Conservation (phyloP, 2,113 vertebrate species). For the Barbus barbus region DNA sequence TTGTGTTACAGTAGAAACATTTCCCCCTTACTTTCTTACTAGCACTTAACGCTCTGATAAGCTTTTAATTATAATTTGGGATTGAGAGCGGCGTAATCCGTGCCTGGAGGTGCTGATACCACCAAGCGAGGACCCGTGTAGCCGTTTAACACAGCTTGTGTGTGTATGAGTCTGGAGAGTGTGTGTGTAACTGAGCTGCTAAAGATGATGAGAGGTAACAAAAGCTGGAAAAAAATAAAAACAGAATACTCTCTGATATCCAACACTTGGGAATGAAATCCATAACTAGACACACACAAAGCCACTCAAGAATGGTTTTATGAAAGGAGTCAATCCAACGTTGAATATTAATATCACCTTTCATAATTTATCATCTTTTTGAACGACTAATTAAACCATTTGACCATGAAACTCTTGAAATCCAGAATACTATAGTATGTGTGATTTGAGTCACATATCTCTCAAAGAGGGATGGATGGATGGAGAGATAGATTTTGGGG, state of each 20-base stretch:
- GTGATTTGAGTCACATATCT: neutral
- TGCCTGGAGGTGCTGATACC: slow-evolving; percentile 43
- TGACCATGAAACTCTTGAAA: neutral
- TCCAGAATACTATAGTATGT: neutral
- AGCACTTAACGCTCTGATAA: slow-evolving; percentile 37
- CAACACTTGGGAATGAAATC: neutral
- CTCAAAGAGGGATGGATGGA: no score
- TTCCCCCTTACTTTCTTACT: slow-evolving; percentile 19
- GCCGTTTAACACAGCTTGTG: neutral
- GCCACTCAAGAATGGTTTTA: slow-evolving; percentile 15
- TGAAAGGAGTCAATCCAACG: neutral
- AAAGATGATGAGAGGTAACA: slow-evolving; percentile 22
- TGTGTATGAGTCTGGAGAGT: neutral
- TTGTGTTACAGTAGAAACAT: slow-evolving; percentile 15
- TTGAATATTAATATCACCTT: neutral
- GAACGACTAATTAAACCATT: neutral
- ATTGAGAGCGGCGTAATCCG: slow-evolving; percentile 8
- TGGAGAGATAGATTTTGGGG: no score
- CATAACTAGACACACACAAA: slow-evolving; percentile 24
- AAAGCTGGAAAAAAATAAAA: neutral
- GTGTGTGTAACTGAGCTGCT: slow-evolving; percentile 31
- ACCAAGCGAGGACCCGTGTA: slow-evolving; percentile 1
- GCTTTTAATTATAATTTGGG: slow-evolving; percentile 43
- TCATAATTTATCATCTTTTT: neutral
- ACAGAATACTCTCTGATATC: neutral